Base-by-base conservation (phyloP, 2,113 vertebrate genomes). In the Oncorhynchus mykiss region DNA sequence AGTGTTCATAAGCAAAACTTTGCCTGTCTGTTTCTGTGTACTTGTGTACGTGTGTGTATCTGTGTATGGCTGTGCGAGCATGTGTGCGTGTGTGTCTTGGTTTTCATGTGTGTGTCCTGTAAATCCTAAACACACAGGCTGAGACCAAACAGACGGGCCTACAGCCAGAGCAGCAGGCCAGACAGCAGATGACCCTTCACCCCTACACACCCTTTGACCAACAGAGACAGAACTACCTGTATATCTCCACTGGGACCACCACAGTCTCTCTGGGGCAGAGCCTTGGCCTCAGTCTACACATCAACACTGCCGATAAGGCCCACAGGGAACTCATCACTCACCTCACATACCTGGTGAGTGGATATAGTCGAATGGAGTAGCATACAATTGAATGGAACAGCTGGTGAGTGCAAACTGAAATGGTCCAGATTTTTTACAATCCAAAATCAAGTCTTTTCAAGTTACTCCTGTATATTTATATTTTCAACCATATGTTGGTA, bases 131-230 rank as follows among this genome's bases (percentile, higher is more conserved):
- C 62, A 59, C 27, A 12, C 74, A 96, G 96, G 93, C 88, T 3
- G 85, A 86, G 77, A 97, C 95, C 0, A 65, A 48, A 0, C 80
- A 90, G 69, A 18, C 39, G 0, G 84, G 31, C 0, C 82, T 95
- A 79, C 90, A 73, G 11, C 49, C 76, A 0, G 85, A 82, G 0
- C 94, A 92, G 31, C 96, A 96, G 84, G 92, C 95, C 31, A 77
- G 16, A 4, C 77, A 45, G 0, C 67, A 77, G 4, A 78, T 95
- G 85, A 34, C 20, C 0, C 85, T 95, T 0, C 0, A 67, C 0
- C 88, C 94, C 0, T 97, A 96, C n/a, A 5, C 0, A 1, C 73
- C 93, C 29, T 81, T 87, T 5, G 34, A 67, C 75, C 0, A 0
- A 0, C 0, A 0, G 0, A 86, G 85, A 0, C 79, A 76, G 3